A percentile compares a stretch with the other conserved stretches of the same genome.
Evolutionary conservation across 2,113 vertebrate species (phyloP).

Genomic region (Picathartes gymnocephalus): DNA sequence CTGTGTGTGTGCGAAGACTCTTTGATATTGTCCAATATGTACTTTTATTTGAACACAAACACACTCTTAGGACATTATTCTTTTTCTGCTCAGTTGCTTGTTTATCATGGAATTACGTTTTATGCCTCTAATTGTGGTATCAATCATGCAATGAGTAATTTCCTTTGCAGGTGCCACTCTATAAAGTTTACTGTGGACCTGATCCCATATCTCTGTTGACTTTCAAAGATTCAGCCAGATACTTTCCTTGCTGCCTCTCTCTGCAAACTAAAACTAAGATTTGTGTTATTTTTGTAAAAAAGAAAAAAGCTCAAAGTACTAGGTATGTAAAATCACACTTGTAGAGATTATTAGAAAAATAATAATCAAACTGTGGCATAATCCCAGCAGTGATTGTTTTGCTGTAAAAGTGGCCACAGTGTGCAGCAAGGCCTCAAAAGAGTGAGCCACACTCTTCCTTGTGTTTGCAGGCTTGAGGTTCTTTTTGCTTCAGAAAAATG

Average conservation of each 20-base stretch:
- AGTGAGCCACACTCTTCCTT: not conserved
- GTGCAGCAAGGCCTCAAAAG: accelerated
- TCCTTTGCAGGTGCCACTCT: conserved; percentile 43
- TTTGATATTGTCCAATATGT: accelerated
- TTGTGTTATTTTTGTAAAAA: not conserved
- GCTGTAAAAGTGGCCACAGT: not conserved
- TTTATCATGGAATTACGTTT: conserved; percentile 45
- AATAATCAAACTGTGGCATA: not conserved
- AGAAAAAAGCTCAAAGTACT: not conserved
- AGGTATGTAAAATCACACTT: not conserved
- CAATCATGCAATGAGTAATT: conserved; percentile 40
- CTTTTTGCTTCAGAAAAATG: not conserved
- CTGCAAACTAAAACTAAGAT: not conserved
- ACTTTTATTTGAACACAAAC: not conserved
- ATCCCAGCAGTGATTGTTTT: not conserved
- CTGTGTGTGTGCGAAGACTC: not conserved
- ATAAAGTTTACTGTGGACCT: conserved; percentile 38
- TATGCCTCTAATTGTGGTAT: conserved; percentile 48
- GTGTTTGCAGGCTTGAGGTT: not conserved
- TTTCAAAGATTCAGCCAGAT: conserved; percentile 16
- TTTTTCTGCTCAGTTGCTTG: not conserved
- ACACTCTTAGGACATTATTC: not conserved
- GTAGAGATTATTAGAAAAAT: not conserved
- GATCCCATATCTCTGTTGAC: conserved; percentile 37
- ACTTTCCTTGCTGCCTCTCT: not conserved